Base-by-base conservation (phyloP, 2,797 vertebrate genomes). In the Erithacus rubecula region DNA sequence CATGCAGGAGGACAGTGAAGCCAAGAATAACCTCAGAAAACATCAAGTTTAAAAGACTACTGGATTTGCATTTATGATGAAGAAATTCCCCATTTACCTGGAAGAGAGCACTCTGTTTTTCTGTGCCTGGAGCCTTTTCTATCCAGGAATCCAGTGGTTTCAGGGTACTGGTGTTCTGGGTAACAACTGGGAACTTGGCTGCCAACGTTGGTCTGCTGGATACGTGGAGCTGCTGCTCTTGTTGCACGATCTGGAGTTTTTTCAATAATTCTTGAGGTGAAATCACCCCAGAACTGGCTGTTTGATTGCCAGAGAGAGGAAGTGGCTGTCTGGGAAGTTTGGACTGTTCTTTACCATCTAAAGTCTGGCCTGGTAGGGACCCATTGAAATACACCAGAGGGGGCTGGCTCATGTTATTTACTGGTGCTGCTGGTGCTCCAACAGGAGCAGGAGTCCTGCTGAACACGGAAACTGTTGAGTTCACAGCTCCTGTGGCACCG, bases 261-360 rank as follows among this genome's bases (percentile, higher is more conserved):
- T 98, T 98, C 84, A 99, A 74, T 21, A 99, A 97, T 94, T 99
- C 99, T 14, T 98, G 98, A 55, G 99, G 98, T 6, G 99, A 99
- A 83, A 99, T 97, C 90, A 98, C 97, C 9, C 98, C 98, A 3
- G 97, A 95, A 49, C 7, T 84, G 30, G 91, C 47, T 6, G 95
- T 34, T 56, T 95, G 98, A 80, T 46, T 93, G 91, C 96, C 94
- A 29, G 93, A 72, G 82, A 97, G 51, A 32, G 97, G 41, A 51
- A 98, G 87, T 0, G 82, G 24, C 30, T 95, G 97, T 26, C 93
- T 88, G 69, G 97, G 89, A 65, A 96, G 83, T 41, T 90, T 85
- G 77, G 92, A 51, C n/a, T 93, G 97, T 27, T 97, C 97, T 89
- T 97, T 97, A 47, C 63, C 70, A 9, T 95, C 97, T 36, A 92